Evolutionary conservation across 2,888 invertebrate species (phyloP).

Genomic region (Parasteatoda lunata): DNA sequence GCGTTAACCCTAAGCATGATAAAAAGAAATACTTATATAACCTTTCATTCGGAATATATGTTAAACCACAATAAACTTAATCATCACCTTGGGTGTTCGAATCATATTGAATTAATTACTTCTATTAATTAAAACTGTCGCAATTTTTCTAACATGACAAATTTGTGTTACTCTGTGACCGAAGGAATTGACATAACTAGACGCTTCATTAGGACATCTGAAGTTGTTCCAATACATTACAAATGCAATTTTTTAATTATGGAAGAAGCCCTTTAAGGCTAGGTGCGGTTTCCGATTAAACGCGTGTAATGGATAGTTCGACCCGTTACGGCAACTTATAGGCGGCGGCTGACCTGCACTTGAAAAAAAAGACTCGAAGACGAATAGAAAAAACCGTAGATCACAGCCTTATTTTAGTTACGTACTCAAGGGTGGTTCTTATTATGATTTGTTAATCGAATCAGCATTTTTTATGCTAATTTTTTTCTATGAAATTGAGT

Average conservation of each 20-base stretch:
- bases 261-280: neutral
- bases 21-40: too few relatives aligned
- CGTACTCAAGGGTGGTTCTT: constrained; percentile 23
- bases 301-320: neutral
- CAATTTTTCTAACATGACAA: too few relatives aligned
- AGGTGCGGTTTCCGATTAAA: neutral
- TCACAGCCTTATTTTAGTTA: constrained; percentile 6
- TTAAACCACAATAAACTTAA: too few relatives aligned
- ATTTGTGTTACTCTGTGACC: too few relatives aligned
- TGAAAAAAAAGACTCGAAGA: neutral
- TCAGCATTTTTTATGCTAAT: neutral
- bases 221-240: neutral
- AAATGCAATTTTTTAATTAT: neutral
- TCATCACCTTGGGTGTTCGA: too few relatives aligned
- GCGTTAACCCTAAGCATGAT: too few relatives aligned
- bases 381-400: constrained; percentile 2
- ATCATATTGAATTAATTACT: too few relatives aligned
- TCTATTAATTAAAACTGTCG: too few relatives aligned
- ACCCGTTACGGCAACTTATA: neutral
- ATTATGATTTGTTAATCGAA: constrained; percentile 7
- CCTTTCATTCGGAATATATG: too few relatives aligned
- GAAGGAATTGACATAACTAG: too few relatives aligned
- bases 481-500: neutral
- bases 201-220: too few relatives aligned
- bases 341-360: constrained; percentile 46